Conservation (phyloP, 2,113 vertebrate species). For the Carettochelys insculpta region DNA sequence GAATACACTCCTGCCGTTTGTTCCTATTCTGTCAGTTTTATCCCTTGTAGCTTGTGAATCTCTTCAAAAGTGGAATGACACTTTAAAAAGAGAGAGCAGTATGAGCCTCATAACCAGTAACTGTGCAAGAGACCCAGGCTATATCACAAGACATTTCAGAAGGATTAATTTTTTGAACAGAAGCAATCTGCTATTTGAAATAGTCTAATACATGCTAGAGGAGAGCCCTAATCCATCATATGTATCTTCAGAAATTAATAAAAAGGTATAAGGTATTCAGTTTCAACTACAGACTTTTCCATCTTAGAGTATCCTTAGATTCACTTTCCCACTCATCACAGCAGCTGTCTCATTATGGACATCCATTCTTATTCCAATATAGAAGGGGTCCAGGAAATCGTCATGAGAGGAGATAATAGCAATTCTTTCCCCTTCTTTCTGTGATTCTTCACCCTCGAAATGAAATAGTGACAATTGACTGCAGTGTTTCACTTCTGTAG, state of each 20-base stretch:
- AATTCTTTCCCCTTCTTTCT: background rate
- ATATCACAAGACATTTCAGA: background rate
- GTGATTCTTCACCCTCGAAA: background rate
- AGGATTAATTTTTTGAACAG: background rate
- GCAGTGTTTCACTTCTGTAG: accelerated
- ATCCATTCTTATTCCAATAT: background rate
- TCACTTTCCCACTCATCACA: background rate
- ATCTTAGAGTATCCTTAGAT: background rate
- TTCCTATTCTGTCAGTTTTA: background rate
- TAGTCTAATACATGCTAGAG: background rate
- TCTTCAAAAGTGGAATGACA: background rate
- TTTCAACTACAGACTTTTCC: background rate
- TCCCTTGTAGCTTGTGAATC: background rate
- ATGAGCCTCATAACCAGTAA: accelerated
- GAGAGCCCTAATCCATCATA: background rate
- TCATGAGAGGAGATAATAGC: background rate
- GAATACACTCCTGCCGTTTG: background rate
- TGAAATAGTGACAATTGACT: background rate
- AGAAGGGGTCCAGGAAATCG: background rate
- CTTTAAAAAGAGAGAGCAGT: background rate
- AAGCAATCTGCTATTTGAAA: background rate
- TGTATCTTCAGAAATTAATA: background rate
- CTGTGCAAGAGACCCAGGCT: background rate
- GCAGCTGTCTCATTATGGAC: background rate
- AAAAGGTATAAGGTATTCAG: background rate